Evolutionary conservation across 2,888 invertebrate species (phyloP).

Genomic region (Apodemia duryi): DNA sequence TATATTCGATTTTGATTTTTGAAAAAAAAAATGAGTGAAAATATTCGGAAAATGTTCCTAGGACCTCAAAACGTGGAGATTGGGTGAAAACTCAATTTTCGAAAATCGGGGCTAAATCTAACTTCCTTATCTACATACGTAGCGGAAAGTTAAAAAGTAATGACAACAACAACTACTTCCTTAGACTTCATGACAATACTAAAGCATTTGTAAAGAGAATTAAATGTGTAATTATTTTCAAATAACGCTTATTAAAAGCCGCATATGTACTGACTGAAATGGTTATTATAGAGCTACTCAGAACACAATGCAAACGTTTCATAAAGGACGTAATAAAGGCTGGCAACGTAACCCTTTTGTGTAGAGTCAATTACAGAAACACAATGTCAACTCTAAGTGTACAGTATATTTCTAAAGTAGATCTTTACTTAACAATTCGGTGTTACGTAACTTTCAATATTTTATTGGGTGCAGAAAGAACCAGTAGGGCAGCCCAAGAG

Average conservation of each 20-base stretch:
- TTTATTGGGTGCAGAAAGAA: not conserved
- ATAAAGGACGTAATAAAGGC: not conserved
- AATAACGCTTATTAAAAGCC: not conserved
- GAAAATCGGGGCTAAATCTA: no score
- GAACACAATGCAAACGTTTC: not conserved
- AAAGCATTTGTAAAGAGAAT: not conserved
- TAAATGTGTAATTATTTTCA: not conserved
- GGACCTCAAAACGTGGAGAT: no score
- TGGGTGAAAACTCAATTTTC: no score
- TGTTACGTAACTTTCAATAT: not conserved
- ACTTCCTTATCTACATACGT: no score
- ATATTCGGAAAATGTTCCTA: no score
- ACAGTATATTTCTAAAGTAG: not conserved
- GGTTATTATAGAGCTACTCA: not conserved
- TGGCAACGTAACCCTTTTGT: not conserved
- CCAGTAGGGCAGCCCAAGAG: no score
- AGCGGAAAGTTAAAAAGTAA: no score
- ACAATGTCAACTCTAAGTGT: not conserved
- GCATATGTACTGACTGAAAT: not conserved
- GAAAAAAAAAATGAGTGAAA: no score
- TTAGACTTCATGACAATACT: not conserved
- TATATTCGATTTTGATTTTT: no score
- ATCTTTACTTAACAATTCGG: no score
- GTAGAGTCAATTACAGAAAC: not conserved
- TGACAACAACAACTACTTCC: no score